Evolutionary conservation across 1,140 invertebrate genomes (phyloP), one percentile per base, ranked within the genome.

Genomic region (Paraescarpia echinospica): DNA sequence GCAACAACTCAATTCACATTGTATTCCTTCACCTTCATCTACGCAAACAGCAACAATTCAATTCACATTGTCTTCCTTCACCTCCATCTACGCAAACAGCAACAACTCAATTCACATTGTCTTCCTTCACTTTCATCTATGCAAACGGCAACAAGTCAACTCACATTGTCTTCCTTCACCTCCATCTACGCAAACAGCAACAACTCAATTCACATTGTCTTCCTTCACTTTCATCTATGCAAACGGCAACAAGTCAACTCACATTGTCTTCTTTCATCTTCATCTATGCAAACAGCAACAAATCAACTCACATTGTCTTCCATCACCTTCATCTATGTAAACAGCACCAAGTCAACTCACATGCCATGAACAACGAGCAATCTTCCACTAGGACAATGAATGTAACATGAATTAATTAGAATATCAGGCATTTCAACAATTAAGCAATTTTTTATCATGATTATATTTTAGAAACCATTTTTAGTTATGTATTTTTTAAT

Each of bases 31-130:
- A 90, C 90, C 18, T 90, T 90, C 90, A 90, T 90, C 34, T 90
- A 33, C 90, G 27, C 90, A 35, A 34, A 41, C 90, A 90, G 18
- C 18, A 41, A 90, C 34, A 90, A 27, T n/a, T n/a, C n/a, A n/a
- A n/a, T n/a, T n/a, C n/a, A n/a, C n/a, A n/a, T n/a, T 77, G 59
- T 77, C 59, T 77, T 90, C 34, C n/a, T 90, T 90, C 90, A 90
- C 90, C 18, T 90, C n/a, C 90, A 90, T 90, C 34, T 90, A 33
- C 90, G 27, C 90, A 35, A 34, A 41, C 90, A 90, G 18, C 18
- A 41, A 90, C 34, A 90, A 27, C n/a, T n/a, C n/a, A n/a, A n/a
- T n/a, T n/a, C n/a, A n/a, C n/a, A n/a, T n/a, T 77, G 59, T 77
- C 59, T 77, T 90, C 34, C n/a, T 90, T 90, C 90, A 90, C 90